Conservation (phyloP, 1,140 invertebrate species). For the Aphidius gifuensis region DNA sequence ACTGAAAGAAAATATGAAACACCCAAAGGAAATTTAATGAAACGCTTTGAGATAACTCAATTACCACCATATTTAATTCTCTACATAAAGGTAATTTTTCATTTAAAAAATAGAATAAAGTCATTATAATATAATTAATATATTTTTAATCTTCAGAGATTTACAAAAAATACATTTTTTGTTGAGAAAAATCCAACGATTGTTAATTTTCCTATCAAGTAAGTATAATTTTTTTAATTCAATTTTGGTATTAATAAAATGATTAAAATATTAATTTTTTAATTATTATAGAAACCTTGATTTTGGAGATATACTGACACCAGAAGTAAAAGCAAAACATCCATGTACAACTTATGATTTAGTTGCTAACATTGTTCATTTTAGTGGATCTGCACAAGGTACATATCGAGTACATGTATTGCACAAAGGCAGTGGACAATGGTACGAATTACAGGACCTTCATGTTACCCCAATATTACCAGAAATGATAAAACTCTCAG, state of each 20-base stretch:
- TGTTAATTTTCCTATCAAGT: slow-evolving; percentile 99
- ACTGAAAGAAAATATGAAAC: slow-evolving; percentile 98
- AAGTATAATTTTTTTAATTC: slow-evolving; percentile 51
- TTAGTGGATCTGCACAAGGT: slow-evolving; percentile 90
- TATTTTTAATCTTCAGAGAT: slow-evolving; percentile 64
- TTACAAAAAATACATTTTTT: slow-evolving; percentile 99
- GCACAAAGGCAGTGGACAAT: slow-evolving; percentile 85
- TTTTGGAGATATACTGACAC: slow-evolving; percentile 91
- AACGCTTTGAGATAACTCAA: slow-evolving; percentile 92
- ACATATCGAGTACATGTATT: slow-evolving; percentile 95
- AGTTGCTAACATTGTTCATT: slow-evolving; percentile 97
- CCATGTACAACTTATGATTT: slow-evolving; percentile 90
- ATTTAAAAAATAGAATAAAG: slow-evolving; percentile 13
- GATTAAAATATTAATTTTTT: slow-evolving; percentile 11
- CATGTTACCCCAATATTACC: slow-evolving; percentile 97
- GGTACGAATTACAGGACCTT: slow-evolving; percentile 97
- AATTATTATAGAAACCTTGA: slow-evolving; percentile 81
- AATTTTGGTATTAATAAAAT: slow-evolving; percentile 14
- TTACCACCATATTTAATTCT: slow-evolving; percentile 96
- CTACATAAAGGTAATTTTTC: slow-evolving; percentile 77
- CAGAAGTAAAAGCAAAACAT: slow-evolving; percentile 76
- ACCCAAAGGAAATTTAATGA: slow-evolving; percentile 97
- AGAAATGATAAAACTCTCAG: slow-evolving; percentile 98
- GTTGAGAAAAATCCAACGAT: slow-evolving; percentile 99
- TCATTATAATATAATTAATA: slow-evolving; percentile 24